These are phyloP conservation scores for Ladona fulva DNA, from an alignment of 1,140 invertebrate genomes.

Conservation along the genomic window DNA sequence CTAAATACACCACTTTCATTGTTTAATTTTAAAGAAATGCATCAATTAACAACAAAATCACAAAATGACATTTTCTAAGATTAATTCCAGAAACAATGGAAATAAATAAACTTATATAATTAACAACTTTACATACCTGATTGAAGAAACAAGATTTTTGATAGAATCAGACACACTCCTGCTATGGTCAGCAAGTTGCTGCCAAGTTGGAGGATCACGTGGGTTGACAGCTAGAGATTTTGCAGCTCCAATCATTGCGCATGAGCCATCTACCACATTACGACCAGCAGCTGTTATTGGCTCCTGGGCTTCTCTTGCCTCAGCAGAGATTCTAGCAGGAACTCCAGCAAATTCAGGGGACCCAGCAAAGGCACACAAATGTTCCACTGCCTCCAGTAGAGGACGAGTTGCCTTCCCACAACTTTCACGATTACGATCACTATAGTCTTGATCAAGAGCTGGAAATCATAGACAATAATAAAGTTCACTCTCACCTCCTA, in stretches of 20 bases:
- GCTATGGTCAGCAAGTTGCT: slow-evolving; percentile 83
- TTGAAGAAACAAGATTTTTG: slow-evolving; percentile 83
- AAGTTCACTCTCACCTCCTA: not conserved
- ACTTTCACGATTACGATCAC: slow-evolving; percentile 58
- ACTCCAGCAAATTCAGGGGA: slow-evolving; percentile 87
- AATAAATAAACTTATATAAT: too few species aligned
- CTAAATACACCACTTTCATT: too few species aligned
- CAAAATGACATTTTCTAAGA: too few species aligned
- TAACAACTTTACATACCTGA: slow-evolving; percentile 61
- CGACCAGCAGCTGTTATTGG: slow-evolving; percentile 79
- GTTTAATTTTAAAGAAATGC: too few species aligned
- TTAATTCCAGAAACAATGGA: too few species aligned
- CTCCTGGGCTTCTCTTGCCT: slow-evolving; percentile 68
- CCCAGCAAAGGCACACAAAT: slow-evolving; percentile 84
- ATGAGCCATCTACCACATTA: slow-evolving; percentile 72
- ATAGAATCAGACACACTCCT: slow-evolving; percentile 94
- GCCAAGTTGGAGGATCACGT: slow-evolving; percentile 88
- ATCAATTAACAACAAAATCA: too few species aligned
- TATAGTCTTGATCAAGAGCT: slow-evolving; percentile 75
- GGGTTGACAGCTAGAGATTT: slow-evolving; percentile 82
- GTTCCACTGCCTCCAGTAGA: slow-evolving; percentile 82
- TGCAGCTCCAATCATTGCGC: slow-evolving; percentile 81
- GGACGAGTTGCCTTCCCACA: slow-evolving; percentile 77
- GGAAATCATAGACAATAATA: slow-evolving; percentile 24
- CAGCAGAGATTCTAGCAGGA: slow-evolving; percentile 79